Percentiles rank a stretch among this genome's conserved stretches.
Evolutionary conservation across 2,888 invertebrate species (phyloP).

Genomic region (Escarpia spicata): DNA sequence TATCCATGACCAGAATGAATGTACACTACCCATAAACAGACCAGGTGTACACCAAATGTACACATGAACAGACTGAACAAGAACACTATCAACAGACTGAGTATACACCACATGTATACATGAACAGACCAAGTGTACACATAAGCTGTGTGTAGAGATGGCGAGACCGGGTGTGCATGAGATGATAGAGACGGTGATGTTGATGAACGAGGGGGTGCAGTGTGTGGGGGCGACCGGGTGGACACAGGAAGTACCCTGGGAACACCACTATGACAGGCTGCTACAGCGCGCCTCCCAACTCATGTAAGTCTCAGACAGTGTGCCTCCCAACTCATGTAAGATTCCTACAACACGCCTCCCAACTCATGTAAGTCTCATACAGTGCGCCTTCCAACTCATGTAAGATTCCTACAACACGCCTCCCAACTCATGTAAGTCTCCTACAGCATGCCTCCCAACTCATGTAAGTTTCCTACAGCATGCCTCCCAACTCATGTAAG

Average conservation of each 20-base stretch:
- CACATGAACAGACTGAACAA: background rate
- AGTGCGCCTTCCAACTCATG: too few species aligned
- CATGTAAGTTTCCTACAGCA: too few species aligned
- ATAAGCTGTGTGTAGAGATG: background rate
- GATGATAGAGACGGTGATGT: background rate
- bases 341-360: too few species aligned
- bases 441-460: too few species aligned
- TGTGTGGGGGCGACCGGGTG: background rate
- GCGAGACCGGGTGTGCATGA: background rate
- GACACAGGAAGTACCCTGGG: background rate
- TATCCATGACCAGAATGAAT: too few species aligned
- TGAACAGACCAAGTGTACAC: background rate
- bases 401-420: too few species aligned
- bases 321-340: too few species aligned
- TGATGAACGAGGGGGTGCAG: background rate
- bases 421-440: too few species aligned
- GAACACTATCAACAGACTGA: too few species aligned
- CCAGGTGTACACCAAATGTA: background rate
- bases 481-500: too few species aligned
- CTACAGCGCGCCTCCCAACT: background rate
- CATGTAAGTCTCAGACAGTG: background rate
- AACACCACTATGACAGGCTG: background rate
- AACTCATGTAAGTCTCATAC: too few species aligned
- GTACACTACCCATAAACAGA: background rate
- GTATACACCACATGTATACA: background rate